Base-by-base conservation (phyloP, 2,888 invertebrate species). In the Odiellus spinosus region DNA sequence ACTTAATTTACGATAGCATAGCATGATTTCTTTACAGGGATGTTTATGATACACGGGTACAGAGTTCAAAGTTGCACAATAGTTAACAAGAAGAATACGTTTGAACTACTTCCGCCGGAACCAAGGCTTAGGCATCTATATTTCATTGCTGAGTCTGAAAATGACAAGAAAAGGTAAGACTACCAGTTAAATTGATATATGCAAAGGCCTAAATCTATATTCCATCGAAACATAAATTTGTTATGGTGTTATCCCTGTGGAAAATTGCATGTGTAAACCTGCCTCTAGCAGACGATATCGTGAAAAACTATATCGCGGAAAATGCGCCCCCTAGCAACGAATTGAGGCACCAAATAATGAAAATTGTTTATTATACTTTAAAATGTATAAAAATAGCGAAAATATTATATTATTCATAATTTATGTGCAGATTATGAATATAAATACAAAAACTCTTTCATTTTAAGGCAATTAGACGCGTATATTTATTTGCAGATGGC, bases 31-130 rank as follows among this genome's bases (percentile, higher is more conserved):
- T n/a, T 45, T 36, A 6, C 49, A 87, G 87, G 87, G 49, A 85
- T 91, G 70, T 84, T 85, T 41, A 88, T 88, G 66, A 75, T 95
- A 40, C 93, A 93, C 66, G 93, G 93, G 44, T 93, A 90, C 69
- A 77, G 80, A 62, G 84, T 91, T 55, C 87, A 88, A 67, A 81
- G 79, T 39, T 77, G 81, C 54, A 55, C 55, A 18, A 65, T 72
- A 15, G 81, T 83, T n/a, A 83, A 83, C 43, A 84, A 85, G 67
- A 87, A 87, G 64, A 82, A 81, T 64, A 84, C 87, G 15, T 93
- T 93, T 65, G 87, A 87, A 68, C 76, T 90, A 48, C 76, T 84
- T 64, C 88, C 93, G 44, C 82, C 87, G 1, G 87, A 88, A 60
- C 73, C 81, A 1, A 81, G 79, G 57, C 80, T 88, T 64, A 76